Evolutionary conservation across 2,888 invertebrate genomes (phyloP), one percentile per base, ranked within the genome.

Genomic region (Pteria penguin): DNA sequence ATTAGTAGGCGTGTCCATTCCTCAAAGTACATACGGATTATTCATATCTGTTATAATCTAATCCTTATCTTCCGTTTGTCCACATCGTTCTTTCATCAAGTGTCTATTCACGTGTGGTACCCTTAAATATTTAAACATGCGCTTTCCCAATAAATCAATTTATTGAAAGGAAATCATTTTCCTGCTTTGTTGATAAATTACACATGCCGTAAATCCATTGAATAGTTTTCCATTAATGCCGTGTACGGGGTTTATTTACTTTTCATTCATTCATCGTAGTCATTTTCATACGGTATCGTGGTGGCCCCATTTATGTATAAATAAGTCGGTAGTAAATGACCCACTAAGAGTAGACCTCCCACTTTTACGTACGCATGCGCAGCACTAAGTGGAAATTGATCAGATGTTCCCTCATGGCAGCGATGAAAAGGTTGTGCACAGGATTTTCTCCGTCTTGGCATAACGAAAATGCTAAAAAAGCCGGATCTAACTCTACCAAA

Each of bases 371-470:
- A 82, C 87, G 86, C 89, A 88, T 88, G 89, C 86, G 87, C 81
- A 85, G 70, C 67, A 75, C 22, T 67, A 60, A 71, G 71, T 70
- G 61, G 74, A 60, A 68, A 55, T 76, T 58, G 80, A 86, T 88
- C 87, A 88, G 86, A 88, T 87, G 88, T 86, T 83, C 85, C 83
- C 88, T 85, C 86, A 89, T 89, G 89, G 89, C 88, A 88, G 87
- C 88, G 83, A 84, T 86, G 79, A 88, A 88, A 82, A 87, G 90
- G 84, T 85, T 87, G 84, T 88, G 90, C 82, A 82, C 83, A 76
- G 87, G 86, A 79, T 84, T 85, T 72, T 86, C 88, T 81, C 83
- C 84, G 70, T 83, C 79, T 86, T 88, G 80, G 69, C 79, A 73
- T 75, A 76, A 72, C 69, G 82, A 86, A 80, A 84, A 80, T 82